Conservation (phyloP, 35 echinoderm and acorn worm genomes). For the Lytechinus pictus region DNA sequence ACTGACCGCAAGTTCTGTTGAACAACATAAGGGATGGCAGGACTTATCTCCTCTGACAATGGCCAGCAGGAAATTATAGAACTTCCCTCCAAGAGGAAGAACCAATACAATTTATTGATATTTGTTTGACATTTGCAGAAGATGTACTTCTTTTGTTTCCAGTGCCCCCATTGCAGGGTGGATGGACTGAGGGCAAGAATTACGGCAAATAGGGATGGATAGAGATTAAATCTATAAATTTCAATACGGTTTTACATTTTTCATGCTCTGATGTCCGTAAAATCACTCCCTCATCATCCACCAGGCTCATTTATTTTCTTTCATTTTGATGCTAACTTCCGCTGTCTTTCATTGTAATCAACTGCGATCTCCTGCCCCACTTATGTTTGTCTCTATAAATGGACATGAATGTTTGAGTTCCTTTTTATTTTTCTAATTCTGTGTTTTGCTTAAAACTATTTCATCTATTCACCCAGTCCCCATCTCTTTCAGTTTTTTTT, state of each 20-base stretch:
- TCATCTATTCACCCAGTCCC: background rate
- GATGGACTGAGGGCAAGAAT: background rate
- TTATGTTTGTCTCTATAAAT: background rate
- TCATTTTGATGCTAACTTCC: background rate
- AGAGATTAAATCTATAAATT: background rate
- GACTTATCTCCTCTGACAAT: constrained; percentile 12
- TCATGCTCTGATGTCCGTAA: background rate
- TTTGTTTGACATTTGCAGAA: constrained; percentile 37
- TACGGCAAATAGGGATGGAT: background rate
- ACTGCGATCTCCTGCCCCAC: background rate
- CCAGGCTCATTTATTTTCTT: background rate
- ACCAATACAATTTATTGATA: constrained; percentile 14
- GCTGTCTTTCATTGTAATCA: background rate
- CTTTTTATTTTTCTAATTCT: background rate
- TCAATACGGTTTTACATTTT: background rate
- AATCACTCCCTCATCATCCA: background rate
- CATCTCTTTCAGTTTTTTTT: background rate
- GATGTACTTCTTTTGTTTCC: constrained; percentile 42
- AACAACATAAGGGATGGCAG: background rate
- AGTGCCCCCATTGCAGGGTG: background rate
- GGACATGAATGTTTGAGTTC: background rate
- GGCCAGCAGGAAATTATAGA: constrained; percentile 35
- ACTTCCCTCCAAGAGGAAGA: constrained; percentile 15
- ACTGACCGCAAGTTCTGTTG: background rate
- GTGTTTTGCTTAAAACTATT: background rate